Evolutionary conservation across 2,888 invertebrate genomes (phyloP).

Genomic region (Ariolimax columbianus): DNA sequence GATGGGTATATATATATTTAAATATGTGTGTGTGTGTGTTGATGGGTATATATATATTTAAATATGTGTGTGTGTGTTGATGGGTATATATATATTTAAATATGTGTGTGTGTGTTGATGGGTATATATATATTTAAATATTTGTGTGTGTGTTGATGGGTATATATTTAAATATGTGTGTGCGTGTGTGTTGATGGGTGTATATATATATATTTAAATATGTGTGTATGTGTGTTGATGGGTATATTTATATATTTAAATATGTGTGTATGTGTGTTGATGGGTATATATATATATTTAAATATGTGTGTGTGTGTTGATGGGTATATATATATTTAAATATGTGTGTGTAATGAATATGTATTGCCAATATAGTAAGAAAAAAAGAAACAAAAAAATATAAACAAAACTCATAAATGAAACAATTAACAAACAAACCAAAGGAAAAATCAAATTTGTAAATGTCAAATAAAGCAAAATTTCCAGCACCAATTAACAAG

Average conservation of each 20-base stretch:
- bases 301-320: not conserved
- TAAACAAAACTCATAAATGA: not conserved
- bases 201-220: too few relatives aligned
- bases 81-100: not conserved
- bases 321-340: not conserved
- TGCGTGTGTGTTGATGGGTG: constrained; percentile 21
- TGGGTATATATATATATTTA: not conserved
- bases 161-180: constrained; percentile 1
- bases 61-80: too few relatives aligned
- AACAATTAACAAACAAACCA: not conserved
- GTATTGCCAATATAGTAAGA: not conserved
- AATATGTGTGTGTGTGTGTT: constrained; percentile 10
- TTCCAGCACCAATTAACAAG: too few relatives aligned
- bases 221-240: not conserved
- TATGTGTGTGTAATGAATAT: not conserved
- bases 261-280: not conserved
- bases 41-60: not conserved
- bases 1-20: not conserved
- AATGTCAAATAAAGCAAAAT: not conserved
- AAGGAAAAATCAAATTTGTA: not conserved
- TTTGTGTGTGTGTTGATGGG: not conserved
- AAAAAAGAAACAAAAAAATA: not conserved
- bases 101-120: not conserved
- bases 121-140: not conserved
- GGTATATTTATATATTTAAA: not conserved